Evolutionary conservation across 2,113 vertebrate genomes (phyloP).

Genomic region (Crotophaga sulcirostris): DNA sequence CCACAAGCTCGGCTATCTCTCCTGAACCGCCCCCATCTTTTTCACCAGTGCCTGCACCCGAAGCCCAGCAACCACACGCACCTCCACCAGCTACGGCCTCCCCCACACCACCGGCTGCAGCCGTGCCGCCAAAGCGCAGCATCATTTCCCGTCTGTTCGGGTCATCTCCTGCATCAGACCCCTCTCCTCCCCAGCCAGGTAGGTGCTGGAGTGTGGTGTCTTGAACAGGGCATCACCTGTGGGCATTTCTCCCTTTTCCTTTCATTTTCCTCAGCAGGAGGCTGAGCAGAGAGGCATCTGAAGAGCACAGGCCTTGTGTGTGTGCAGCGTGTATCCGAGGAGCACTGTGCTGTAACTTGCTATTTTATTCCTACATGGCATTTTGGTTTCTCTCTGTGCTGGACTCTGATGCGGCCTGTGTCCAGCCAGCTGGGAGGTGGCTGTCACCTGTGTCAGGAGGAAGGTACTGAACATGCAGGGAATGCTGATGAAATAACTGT

Average conservation of each 20-base stretch:
- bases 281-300: neutral
- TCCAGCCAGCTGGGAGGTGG: neutral
- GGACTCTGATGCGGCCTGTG: neutral
- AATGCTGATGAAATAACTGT: neutral
- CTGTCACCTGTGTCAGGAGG: neutral
- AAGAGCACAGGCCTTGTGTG: accelerated
- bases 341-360: neutral
- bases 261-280: accelerated
- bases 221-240: no score
- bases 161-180: conserved; percentile 64
- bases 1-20: conserved; percentile 52
- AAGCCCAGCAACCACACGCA: neutral
- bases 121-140: conserved; percentile 77
- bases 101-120: neutral
- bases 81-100: neutral
- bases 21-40: neutral
- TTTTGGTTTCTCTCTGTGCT: neutral
- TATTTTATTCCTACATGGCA: accelerated
- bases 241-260: neutral
- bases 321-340: neutral
- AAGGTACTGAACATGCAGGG: neutral
- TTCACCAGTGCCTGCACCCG: conserved; percentile 30
- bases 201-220: neutral
- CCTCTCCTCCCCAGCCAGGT: conserved; percentile 76
- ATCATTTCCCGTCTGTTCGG: conserved; percentile 93